Percentiles rank a stretch among this genome's conserved stretches.
These are phyloP conservation scores for Nebria salina DNA, from an alignment of 2,888 invertebrate genomes.

Conservation along the genomic window DNA sequence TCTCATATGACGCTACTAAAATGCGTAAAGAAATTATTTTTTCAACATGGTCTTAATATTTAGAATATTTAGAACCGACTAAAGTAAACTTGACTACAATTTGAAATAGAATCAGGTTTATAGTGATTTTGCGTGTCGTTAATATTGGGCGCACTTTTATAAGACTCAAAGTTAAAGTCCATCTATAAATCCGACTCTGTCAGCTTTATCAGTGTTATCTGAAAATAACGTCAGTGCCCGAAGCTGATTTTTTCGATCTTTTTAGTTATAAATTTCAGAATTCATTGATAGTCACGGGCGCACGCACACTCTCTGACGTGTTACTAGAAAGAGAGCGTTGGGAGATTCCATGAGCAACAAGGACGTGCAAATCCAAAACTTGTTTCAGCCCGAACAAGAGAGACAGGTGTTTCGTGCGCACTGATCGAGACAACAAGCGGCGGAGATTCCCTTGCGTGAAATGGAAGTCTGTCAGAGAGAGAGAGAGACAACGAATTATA, in stretches of 20 bases:
- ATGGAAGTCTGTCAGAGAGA: neutral
- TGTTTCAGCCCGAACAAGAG: conserved; percentile 42
- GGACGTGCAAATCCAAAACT: conserved; percentile 46
- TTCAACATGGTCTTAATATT: no score
- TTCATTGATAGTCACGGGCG: conserved; percentile 34
- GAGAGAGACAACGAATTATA: conserved; percentile 52
- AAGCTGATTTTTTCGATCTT: neutral
- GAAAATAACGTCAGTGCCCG: no score
- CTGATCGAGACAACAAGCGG: neutral
- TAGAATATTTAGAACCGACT: no score
- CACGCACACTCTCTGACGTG: conserved; percentile 25
- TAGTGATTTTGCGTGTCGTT: no score
- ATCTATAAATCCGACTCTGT: no score
- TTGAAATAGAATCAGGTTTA: no score
- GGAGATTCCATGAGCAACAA: conserved; percentile 60
- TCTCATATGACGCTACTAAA: no score
- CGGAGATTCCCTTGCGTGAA: conserved; percentile 40
- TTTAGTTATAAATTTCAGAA: neutral
- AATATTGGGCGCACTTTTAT: no score
- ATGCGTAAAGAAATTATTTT: no score
- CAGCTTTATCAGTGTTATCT: no score
- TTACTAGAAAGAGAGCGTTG: conserved; percentile 52
- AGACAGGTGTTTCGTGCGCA: conserved; percentile 41
- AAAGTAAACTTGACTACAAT: no score
- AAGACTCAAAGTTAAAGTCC: no score